phyloP scores from a whole-genome alignment of 2,797 vertebrate genomes.

The Falco naumanni region DNA sequence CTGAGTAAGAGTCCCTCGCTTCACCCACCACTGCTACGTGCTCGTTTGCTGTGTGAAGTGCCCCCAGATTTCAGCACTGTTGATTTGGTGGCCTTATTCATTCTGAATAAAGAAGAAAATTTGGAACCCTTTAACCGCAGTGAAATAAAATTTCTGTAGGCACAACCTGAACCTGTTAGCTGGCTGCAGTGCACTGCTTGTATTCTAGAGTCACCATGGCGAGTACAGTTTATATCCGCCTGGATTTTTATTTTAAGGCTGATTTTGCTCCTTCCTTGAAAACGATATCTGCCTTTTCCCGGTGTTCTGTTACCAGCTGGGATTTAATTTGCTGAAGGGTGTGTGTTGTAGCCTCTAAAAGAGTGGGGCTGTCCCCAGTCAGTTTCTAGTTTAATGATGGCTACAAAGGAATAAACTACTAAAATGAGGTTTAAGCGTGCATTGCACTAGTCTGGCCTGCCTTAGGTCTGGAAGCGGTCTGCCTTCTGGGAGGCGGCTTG shows the following conservation, averaged over 20 bases:
- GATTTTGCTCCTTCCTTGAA: not conserved
- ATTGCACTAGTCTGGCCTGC: not conserved
- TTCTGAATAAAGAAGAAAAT: not conserved
- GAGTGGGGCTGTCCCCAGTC: not conserved
- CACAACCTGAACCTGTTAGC: not conserved
- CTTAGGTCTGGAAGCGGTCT: not conserved
- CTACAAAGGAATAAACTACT: not conserved
- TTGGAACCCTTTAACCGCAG: not conserved
- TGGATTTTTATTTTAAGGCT: not conserved
- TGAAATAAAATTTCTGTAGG: not conserved
- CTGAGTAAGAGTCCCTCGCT: not conserved
- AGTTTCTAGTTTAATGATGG: not conserved
- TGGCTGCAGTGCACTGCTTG: not conserved
- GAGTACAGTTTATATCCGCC: not conserved
- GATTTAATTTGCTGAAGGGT: not conserved
- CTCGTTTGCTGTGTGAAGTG: not conserved
- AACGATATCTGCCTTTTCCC: not conserved
- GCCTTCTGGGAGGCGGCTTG: not conserved
- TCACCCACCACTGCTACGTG: rapidly evolving
- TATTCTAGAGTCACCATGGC: not conserved
- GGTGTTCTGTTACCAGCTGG: not conserved
- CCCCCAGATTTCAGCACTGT: not conserved
- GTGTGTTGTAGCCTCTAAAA: not conserved
- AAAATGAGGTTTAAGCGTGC: not conserved
- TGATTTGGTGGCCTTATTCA: not conserved